phyloP scores from a whole-genome alignment of 2,797 vertebrate genomes.

The Scarus forsteni region DNA sequence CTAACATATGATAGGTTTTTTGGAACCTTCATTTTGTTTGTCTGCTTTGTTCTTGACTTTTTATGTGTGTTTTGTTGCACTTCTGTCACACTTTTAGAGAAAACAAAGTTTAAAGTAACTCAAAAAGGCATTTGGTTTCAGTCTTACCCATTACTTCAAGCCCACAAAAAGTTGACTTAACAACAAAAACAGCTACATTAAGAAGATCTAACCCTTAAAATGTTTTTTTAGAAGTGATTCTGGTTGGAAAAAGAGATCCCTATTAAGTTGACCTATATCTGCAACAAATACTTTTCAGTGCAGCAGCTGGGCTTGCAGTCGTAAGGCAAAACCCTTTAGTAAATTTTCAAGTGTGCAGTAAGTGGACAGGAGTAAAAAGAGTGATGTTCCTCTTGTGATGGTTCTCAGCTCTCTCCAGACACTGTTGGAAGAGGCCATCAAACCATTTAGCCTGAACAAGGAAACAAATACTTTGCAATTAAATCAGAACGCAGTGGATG shows the following conservation, averaged over 20 bases:
- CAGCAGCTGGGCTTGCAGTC: conserved; percentile 66
- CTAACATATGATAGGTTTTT: too few relatives aligned
- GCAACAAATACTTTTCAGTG: conserved; percentile 52
- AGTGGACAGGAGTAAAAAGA: conserved; percentile 70
- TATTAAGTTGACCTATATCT: conserved; percentile 7
- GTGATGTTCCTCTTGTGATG: conserved; percentile 66
- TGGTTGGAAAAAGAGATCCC: conserved; percentile 3
- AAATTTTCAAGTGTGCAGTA: conserved; percentile 74
- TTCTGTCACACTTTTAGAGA: too few relatives aligned
- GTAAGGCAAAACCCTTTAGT: conserved; percentile 63
- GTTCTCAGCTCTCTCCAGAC: conserved; percentile 85
- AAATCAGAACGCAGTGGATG: conserved; percentile 86
- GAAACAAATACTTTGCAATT: conserved; percentile 82
- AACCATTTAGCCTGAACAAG: conserved; percentile 73
- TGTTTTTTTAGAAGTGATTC: too few relatives aligned
- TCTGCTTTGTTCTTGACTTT: too few relatives aligned
- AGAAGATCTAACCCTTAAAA: background rate
- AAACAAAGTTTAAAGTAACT: too few relatives aligned
- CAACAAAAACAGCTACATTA: background rate
- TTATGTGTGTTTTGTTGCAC: too few relatives aligned
- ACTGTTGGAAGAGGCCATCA: conserved; percentile 84
- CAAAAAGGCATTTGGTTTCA: background rate
- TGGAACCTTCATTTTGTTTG: too few relatives aligned
- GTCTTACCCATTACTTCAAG: background rate
- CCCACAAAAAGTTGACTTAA: background rate